phyloP scores from a whole-genome alignment of 2,797 vertebrate genomes.

The Enteromius trimaculatus region DNA sequence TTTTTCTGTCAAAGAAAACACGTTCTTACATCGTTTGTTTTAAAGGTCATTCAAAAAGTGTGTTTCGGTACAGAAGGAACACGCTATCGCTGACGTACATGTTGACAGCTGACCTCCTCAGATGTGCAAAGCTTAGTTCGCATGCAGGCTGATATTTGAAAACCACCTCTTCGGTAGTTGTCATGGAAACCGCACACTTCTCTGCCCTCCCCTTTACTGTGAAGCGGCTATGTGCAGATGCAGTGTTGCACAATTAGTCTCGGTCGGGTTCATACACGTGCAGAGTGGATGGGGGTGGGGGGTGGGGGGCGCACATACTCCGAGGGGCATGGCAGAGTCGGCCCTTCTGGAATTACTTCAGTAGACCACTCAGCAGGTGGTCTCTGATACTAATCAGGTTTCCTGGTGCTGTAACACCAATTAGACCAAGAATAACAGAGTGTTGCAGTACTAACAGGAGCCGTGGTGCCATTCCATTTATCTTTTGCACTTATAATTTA shows the following conservation, averaged over 20 bases:
- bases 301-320: neutral
- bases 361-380: constrained; percentile 3
- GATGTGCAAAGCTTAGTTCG: neutral
- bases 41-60: neutral
- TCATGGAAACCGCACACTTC: constrained; percentile 70
- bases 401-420: constrained; percentile 26
- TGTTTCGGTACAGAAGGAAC: neutral
- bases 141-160: constrained; percentile 61
- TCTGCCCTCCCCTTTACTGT: constrained; percentile 42
- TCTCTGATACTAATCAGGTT: constrained; percentile 17
- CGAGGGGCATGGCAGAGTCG: neutral
- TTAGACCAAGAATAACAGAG: constrained; percentile 10
- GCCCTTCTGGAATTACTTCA: constrained; percentile 2
- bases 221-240: constrained; percentile 44
- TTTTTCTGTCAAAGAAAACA: neutral
- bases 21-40: neutral
- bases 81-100: neutral
- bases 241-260: constrained; percentile 33
- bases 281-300: neutral
- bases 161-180: constrained; percentile 66
- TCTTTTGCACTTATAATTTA: constrained; percentile 9
- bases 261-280: constrained; percentile 31
- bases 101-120: constrained; percentile 39
- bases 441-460: neutral
- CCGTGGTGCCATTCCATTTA: neutral